Evolutionary conservation across 2,888 invertebrate genomes (phyloP).

Genomic region (Folsomia candida): DNA sequence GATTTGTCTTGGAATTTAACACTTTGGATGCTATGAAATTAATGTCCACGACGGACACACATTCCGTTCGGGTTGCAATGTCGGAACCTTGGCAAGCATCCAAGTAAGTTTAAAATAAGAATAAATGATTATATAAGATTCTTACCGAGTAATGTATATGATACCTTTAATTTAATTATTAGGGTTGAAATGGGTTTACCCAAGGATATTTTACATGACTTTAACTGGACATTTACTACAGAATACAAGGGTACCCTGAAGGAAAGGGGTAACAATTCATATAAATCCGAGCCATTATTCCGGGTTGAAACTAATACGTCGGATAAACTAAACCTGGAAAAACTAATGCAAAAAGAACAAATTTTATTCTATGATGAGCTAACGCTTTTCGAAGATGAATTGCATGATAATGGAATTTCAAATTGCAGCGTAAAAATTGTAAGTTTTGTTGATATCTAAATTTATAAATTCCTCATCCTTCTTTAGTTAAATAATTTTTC

Average conservation of each 20-base stretch:
- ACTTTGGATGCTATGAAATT: conserved; percentile 83
- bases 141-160: conserved; percentile 5
- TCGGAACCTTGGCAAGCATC: conserved; percentile 89
- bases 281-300: not conserved
- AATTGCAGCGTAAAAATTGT: conserved; percentile 90
- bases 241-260: conserved; percentile 78
- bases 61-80: conserved; percentile 79
- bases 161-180: conserved; percentile 51
- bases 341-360: conserved; percentile 81
- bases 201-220: conserved; percentile 76
- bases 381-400: conserved; percentile 93
- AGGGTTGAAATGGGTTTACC: conserved; percentile 65
- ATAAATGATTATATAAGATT: not conserved
- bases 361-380: conserved; percentile 93
- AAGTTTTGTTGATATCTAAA: conserved; percentile 56
- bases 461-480: too few relatives aligned
- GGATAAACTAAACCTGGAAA: conserved; percentile 79
- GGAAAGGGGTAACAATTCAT: not conserved
- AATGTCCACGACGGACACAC: conserved; percentile 68
- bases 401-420: conserved; percentile 96
- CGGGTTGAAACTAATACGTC: conserved; percentile 61
- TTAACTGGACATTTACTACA: conserved; percentile 97
- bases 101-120: conserved; percentile 60
- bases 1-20: conserved; percentile 74
- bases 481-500: conserved; percentile 7